Evolutionary conservation across 1,140 invertebrate species (phyloP).

Genomic region (Zelostemma sp.): DNA sequence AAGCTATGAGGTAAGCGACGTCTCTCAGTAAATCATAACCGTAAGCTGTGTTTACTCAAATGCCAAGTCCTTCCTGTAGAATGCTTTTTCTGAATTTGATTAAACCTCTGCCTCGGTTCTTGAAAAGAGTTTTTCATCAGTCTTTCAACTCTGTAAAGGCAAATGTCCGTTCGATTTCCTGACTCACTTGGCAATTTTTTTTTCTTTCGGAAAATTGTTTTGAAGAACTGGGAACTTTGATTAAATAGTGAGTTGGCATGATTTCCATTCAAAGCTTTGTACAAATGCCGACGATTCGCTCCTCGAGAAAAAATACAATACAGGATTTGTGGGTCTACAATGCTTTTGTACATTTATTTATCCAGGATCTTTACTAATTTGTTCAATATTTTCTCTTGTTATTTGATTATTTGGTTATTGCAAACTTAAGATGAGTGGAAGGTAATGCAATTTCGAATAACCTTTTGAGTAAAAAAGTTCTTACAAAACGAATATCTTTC

Average conservation of each 20-base stretch:
- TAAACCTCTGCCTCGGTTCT: slow-evolving; percentile 30
- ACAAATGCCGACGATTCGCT: slow-evolving; percentile 45
- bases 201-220: slow-evolving; percentile 25
- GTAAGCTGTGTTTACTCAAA: slow-evolving; percentile 9
- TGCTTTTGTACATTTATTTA: slow-evolving; percentile 11
- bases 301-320: slow-evolving; percentile 33
- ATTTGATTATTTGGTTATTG: not conserved
- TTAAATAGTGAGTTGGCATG: slow-evolving; percentile 39
- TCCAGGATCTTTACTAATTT: slow-evolving; percentile 10
- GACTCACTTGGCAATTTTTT: slow-evolving; percentile 7
- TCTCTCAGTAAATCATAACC: slow-evolving; percentile 19
- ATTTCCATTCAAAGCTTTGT: slow-evolving; percentile 35
- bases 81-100: slow-evolving; percentile 38
- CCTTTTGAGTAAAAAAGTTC: no score
- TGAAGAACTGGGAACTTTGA: slow-evolving; percentile 30
- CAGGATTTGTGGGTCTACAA: slow-evolving; percentile 32
- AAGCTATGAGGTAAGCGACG: slow-evolving; percentile 79
- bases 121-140: slow-evolving; percentile 33
- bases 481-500: no score
- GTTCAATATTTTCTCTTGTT: slow-evolving; percentile 2
- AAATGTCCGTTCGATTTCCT: not conserved
- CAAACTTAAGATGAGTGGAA: not conserved
- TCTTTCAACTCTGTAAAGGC: slow-evolving; percentile 10
- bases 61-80: slow-evolving; percentile 37
- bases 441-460: no score